These are phyloP conservation scores for Steromphala cineraria DNA, from an alignment of 2,888 invertebrate species.

Conservation along the genomic window DNA sequence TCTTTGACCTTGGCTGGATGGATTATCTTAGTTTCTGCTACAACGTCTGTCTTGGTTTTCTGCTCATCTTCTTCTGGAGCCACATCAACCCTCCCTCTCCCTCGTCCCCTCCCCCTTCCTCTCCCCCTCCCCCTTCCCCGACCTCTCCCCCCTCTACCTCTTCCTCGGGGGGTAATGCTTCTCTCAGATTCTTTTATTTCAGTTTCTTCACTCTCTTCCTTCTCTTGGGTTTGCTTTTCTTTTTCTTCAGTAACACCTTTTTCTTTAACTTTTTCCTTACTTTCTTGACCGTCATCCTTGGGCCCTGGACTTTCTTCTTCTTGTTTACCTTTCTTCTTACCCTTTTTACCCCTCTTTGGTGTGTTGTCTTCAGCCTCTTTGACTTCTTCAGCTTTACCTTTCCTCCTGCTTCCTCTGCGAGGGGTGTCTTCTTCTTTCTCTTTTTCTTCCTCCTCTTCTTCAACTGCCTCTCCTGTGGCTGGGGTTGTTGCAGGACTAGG, in stretches of 20 bases:
- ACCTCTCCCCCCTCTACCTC: not conserved
- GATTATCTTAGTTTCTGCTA: not conserved
- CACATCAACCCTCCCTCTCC: not conserved
- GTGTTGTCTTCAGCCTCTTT: constrained; percentile 21
- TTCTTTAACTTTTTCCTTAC: constrained; percentile 21
- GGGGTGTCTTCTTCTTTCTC: constrained; percentile 21
- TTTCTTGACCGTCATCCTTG: constrained; percentile 6
- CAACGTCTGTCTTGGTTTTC: not conserved
- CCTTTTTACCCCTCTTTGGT: constrained; percentile 34
- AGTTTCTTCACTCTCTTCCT: constrained; percentile 27
- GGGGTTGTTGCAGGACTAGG: not conserved
- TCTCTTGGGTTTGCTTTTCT: constrained; percentile 21
- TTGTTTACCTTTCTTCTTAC: constrained; percentile 17
- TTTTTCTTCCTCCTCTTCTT: constrained; percentile 19
- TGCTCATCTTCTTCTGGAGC: constrained; percentile 17
- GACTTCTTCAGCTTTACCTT: constrained; percentile 34
- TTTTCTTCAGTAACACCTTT: constrained; percentile 25
- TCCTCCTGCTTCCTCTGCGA: constrained; percentile 22
- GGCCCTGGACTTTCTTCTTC: constrained; percentile 19
- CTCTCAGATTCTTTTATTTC: not conserved
- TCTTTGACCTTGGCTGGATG: not conserved
- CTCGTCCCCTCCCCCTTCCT: constrained; percentile 23
- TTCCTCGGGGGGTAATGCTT: not conserved
- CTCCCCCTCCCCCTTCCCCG: constrained; percentile 20
- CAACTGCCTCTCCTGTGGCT: constrained; percentile 14